phyloP scores from a whole-genome alignment of 2,797 vertebrate species.

The Gobionotothen gibberifrons region DNA sequence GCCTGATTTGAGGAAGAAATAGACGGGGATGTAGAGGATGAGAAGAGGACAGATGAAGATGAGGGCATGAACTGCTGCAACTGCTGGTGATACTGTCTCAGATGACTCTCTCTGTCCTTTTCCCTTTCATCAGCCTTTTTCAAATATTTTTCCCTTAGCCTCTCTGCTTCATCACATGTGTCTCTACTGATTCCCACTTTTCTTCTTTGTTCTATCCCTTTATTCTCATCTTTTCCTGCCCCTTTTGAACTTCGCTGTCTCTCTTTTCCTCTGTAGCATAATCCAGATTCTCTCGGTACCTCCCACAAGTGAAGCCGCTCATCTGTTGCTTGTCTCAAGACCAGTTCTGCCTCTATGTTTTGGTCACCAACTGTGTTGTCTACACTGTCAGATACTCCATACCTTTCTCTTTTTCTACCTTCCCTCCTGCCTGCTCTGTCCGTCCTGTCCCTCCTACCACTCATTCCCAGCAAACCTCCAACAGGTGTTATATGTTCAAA shows the following conservation, averaged over 20 bases:
- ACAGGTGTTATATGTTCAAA: constrained; percentile 69
- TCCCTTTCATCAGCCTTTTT: constrained; percentile 51
- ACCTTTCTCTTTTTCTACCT: constrained; percentile 16
- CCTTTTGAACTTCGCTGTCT: not conserved
- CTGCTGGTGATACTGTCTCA: constrained; percentile 90
- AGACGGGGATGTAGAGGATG: constrained; percentile 71
- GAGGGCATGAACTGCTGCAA: constrained; percentile 86
- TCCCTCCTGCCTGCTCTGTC: constrained; percentile 6
- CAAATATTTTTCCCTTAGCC: constrained; percentile 11
- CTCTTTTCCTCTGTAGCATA: constrained; percentile 68
- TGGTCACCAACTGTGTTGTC: constrained; percentile 3
- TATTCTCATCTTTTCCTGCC: constrained; percentile 12
- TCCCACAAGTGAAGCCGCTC: constrained; percentile 70
- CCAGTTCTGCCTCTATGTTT: constrained; percentile 55
- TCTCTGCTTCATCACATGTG: not conserved
- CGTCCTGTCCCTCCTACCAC: constrained; percentile 10
- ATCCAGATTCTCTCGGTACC: constrained; percentile 33
- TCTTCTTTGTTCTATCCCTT: constrained; percentile 20
- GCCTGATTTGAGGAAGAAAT: constrained; percentile 73
- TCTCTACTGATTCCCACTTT: constrained; percentile 15
- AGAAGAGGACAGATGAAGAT: constrained; percentile 34
- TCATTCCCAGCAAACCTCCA: constrained; percentile 58
- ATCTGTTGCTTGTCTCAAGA: constrained; percentile 74
- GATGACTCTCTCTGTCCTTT: constrained; percentile 85
- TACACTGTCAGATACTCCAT: constrained; percentile 2